phyloP scores from a whole-genome alignment of 30 jellyfish, hydroid and myxozoan genomes.

The Pelagia noctiluca region DNA sequence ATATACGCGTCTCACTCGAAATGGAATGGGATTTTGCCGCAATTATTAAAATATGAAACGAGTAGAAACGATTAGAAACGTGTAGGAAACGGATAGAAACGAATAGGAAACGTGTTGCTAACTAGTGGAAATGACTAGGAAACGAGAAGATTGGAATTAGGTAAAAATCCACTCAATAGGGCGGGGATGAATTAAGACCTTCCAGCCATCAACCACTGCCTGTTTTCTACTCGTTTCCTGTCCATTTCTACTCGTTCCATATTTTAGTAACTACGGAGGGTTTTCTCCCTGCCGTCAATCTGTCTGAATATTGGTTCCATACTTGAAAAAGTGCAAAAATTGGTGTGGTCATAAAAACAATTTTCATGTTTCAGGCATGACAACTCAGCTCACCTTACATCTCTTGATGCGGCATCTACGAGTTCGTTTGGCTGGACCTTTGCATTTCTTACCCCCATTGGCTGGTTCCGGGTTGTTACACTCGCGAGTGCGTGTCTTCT shows the following conservation, averaged over 20 bases:
- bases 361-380: background rate
- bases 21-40: too few species aligned
- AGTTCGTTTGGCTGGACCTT: background rate
- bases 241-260: background rate
- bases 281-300: too few species aligned
- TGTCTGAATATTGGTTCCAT: background rate
- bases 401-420: background rate
- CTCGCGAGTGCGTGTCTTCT: background rate
- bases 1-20: too few species aligned
- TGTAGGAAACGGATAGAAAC: too few species aligned
- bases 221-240: background rate
- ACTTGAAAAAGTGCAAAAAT: background rate
- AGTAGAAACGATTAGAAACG: too few species aligned
- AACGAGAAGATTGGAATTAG: too few species aligned
- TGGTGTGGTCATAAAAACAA: background rate
- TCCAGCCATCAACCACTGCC: background rate
- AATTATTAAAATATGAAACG: too few species aligned
- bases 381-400: background rate
- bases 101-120: too few species aligned
- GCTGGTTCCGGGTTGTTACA: slow-evolving; percentile 13
- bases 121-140: too few species aligned
- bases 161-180: too few species aligned
- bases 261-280: too few species aligned
- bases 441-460: slow-evolving; percentile 11
- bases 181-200: too few species aligned